phyloP scores from a whole-genome alignment of 1,140 invertebrate genomes.

The Drosophila leontia region DNA sequence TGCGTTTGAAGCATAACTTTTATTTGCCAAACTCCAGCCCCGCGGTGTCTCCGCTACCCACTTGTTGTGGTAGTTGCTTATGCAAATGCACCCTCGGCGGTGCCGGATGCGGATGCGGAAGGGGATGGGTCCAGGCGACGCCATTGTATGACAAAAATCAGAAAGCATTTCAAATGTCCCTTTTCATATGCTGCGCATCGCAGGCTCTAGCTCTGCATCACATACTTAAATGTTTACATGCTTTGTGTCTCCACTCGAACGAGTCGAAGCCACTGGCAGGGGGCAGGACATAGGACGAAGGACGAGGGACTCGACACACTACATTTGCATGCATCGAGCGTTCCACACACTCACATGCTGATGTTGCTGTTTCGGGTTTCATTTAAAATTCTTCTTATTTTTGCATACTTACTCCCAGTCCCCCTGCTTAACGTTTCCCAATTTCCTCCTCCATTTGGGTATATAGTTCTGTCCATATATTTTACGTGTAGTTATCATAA shows the following conservation, averaged over 20 bases:
- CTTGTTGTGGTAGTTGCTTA: conserved; percentile 54
- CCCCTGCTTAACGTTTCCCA: conserved; percentile 33
- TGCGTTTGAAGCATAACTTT: conserved; percentile 70
- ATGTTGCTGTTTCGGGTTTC: conserved; percentile 63
- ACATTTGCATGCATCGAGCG: conserved; percentile 78
- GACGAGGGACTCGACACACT: conserved; percentile 24
- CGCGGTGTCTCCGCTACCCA: conserved; percentile 9
- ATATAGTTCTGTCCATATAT: conserved; percentile 55
- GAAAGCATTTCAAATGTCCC: conserved; percentile 74
- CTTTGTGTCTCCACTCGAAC: conserved; percentile 55
- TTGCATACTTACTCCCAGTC: conserved; percentile 71
- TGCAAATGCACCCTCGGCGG: conserved; percentile 43
- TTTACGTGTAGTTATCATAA: conserved; percentile 67
- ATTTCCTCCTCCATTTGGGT: conserved; percentile 48
- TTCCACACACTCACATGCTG: conserved; percentile 36
- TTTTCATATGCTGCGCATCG: conserved; percentile 79
- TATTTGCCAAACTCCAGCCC: conserved; percentile 45
- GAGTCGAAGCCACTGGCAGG: conserved; percentile 26
- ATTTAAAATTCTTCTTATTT: conserved; percentile 80
- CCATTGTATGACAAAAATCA: conserved; percentile 75
- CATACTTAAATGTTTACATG: conserved; percentile 79
- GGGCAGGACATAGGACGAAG: conserved; percentile 9
- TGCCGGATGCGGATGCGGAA: background rate
- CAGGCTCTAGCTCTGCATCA: conserved; percentile 52
- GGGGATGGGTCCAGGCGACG: conserved; percentile 5